Evolutionary conservation across 2,113 vertebrate species (phyloP).

Genomic region (Empidonax traillii): DNA sequence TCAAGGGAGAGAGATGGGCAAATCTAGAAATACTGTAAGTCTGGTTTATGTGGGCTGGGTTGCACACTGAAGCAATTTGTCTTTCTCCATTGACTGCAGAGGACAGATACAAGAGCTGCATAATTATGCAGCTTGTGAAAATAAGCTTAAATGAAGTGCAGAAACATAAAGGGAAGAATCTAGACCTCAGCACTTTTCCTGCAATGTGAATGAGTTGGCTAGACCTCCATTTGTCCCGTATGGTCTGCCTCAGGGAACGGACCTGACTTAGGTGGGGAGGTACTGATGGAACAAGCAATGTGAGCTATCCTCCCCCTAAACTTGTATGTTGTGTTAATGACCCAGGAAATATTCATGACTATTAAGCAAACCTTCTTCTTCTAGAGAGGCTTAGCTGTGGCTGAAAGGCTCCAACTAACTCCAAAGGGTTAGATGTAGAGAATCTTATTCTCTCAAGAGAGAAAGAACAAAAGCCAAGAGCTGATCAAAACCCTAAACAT

Average conservation of each 20-base stretch:
- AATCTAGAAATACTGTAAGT: neutral
- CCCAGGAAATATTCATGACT: neutral
- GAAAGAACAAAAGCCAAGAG: neutral
- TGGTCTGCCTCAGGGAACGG: neutral
- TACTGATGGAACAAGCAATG: neutral
- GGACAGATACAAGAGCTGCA: neutral
- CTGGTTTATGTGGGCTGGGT: neutral
- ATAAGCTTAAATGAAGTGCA: neutral
- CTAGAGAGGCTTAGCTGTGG: neutral
- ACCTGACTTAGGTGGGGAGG: neutral
- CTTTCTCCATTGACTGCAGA: neutral
- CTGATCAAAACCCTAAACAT: neutral
- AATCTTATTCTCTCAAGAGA: neutral
- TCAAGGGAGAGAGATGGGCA: neutral
- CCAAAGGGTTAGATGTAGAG: neutral
- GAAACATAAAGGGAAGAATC: neutral
- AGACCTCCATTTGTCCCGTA: neutral
- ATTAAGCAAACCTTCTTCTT: neutral
- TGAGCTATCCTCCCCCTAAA: neutral
- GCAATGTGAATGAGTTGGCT: neutral
- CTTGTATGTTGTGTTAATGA: neutral
- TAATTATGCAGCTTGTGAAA: neutral
- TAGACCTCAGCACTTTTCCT: neutral
- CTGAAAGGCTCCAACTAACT: neutral
- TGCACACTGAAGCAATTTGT: neutral